Percentiles rank a stretch among this genome's conserved stretches.
Evolutionary conservation across 53 echinoderm and acorn worm species (phyloP).

Genomic region (Mesocentrotus franciscanus): DNA sequence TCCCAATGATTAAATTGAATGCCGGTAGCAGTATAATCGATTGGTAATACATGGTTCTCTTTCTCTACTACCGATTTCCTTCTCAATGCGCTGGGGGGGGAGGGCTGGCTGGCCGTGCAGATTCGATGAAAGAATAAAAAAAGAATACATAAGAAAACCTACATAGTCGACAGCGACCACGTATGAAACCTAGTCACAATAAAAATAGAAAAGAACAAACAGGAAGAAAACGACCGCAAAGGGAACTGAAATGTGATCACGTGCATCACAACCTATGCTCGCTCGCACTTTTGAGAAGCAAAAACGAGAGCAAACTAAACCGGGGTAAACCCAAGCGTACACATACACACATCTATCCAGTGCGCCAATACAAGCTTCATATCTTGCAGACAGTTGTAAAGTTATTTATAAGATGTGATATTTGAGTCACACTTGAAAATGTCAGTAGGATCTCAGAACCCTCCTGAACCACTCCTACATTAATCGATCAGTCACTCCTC

Average conservation of each 20-base stretch:
- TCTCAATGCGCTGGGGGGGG: not conserved
- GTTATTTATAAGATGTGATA: slow-evolving; percentile 46
- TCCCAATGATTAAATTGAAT: not conserved
- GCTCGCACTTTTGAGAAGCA: slow-evolving; percentile 1
- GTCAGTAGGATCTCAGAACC: slow-evolving; percentile 41
- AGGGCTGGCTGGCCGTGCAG: not conserved
- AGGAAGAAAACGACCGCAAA: not conserved
- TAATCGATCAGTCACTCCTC: slow-evolving; percentile 44
- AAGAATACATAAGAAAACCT: not conserved
- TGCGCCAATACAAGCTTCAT: slow-evolving; percentile 25
- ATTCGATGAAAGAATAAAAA: not conserved
- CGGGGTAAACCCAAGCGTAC: not conserved
- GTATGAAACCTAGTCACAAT: not conserved
- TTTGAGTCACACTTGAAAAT: slow-evolving; percentile 51
- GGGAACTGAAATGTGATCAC: slow-evolving; percentile 11
- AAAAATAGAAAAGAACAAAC: not conserved
- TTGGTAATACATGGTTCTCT: not conserved
- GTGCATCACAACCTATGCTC: not conserved
- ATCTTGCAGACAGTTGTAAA: slow-evolving; percentile 46
- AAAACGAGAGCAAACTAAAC: slow-evolving; percentile 9
- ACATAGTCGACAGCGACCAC: not conserved
- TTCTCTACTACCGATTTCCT: not conserved
- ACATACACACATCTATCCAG: not conserved
- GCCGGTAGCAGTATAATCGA: not conserved
- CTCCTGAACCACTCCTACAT: slow-evolving; percentile 43